Conservation (phyloP, 1,140 invertebrate species). For the Scaptomyza pallida region DNA sequence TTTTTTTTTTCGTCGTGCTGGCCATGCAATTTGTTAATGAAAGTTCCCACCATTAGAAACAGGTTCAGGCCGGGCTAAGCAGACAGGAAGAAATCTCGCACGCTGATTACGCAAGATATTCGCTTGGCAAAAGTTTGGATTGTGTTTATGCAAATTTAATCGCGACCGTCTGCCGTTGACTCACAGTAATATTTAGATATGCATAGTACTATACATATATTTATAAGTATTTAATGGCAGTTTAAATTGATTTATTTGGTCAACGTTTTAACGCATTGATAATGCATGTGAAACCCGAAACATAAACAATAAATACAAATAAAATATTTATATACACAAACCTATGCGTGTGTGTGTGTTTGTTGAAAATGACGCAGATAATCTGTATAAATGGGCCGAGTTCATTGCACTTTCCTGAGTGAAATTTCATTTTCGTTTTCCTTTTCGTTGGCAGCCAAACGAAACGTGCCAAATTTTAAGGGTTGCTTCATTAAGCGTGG, state of each 20-base stretch:
- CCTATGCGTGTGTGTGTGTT: too few relatives aligned
- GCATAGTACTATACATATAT: background rate
- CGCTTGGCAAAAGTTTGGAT: slow-evolving; percentile 37
- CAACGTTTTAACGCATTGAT: slow-evolving; percentile 34
- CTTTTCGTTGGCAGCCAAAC: slow-evolving; percentile 45
- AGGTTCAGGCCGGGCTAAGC: slow-evolving; percentile 54
- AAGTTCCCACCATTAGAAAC: slow-evolving; percentile 82
- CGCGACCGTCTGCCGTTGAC: slow-evolving; percentile 43
- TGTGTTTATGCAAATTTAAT: slow-evolving; percentile 70
- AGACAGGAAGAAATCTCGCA: slow-evolving; percentile 65
- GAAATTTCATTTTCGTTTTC: slow-evolving; percentile 52
- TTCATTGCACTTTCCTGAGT: slow-evolving; percentile 62
- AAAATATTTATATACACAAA: background rate
- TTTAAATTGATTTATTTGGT: slow-evolving; percentile 31
- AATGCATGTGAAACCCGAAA: slow-evolving; percentile 29
- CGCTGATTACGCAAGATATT: slow-evolving; percentile 61
- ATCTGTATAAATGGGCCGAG: slow-evolving; percentile 47
- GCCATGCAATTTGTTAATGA: slow-evolving; percentile 64
- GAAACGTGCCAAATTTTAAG: slow-evolving; percentile 78
- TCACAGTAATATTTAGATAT: slow-evolving; percentile 40
- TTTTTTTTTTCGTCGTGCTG: slow-evolving; percentile 7
- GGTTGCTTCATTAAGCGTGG: slow-evolving; percentile 75
- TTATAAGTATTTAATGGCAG: slow-evolving; percentile 31
- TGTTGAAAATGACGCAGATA: slow-evolving; percentile 34
- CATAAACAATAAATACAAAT: slow-evolving; percentile 18